Conservation (phyloP, 2,797 vertebrate genomes). For the Gambusia yucatana region DNA sequence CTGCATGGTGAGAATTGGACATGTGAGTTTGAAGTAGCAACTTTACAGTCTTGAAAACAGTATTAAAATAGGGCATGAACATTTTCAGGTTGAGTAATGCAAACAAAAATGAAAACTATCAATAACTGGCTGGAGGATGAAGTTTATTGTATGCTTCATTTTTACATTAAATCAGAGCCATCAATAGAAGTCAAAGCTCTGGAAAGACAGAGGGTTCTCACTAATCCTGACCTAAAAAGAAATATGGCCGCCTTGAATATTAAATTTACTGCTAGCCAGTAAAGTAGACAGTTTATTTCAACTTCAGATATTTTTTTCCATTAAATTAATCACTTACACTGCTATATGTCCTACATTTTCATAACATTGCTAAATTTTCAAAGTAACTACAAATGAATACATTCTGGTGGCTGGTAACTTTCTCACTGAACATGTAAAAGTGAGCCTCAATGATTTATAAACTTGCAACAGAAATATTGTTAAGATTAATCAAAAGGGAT, state of each 20-base stretch:
- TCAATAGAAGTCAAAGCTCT: neutral
- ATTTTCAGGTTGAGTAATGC: neutral
- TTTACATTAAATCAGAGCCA: neutral
- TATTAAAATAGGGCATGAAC: neutral
- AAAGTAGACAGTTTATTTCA: neutral
- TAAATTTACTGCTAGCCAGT: neutral
- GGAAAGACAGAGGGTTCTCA: neutral
- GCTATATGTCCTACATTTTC: neutral
- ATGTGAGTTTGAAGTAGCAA: neutral
- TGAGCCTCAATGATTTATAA: neutral
- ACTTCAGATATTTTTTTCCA: neutral
- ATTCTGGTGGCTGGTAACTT: neutral
- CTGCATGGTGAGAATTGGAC: neutral
- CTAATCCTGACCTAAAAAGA: neutral
- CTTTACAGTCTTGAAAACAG: neutral
- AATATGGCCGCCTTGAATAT: neutral
- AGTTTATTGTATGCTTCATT: neutral
- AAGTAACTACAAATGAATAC: neutral
- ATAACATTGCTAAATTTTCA: neutral
- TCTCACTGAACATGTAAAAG: neutral
- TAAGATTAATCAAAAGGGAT: neutral
- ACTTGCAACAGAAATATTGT: neutral
- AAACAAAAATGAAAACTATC: neutral
- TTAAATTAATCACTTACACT: neutral
- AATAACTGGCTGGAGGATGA: neutral